phyloP scores from a whole-genome alignment of 53 echinoderm and acorn worm genomes.

The Holothuria scabra region DNA sequence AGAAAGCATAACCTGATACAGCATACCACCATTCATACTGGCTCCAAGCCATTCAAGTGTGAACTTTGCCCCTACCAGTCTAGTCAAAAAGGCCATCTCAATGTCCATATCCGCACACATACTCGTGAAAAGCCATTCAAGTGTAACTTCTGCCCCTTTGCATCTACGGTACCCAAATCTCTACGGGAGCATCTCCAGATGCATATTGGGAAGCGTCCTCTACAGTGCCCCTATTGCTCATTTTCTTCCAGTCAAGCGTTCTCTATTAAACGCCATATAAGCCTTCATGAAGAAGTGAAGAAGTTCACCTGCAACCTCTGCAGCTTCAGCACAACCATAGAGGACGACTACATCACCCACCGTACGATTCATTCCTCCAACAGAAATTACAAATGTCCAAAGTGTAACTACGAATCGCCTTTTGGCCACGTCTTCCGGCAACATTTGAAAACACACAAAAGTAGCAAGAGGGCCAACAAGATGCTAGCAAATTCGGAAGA shows the following conservation, averaged over 20 bases:
- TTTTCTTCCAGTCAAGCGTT: conserved; percentile 86
- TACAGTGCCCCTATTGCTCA: conserved; percentile 84
- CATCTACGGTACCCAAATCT: conserved; percentile 88
- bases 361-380: conserved; percentile 65
- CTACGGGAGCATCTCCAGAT: conserved; percentile 82
- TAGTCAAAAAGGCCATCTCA: conserved; percentile 90
- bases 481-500: neutral
- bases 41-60: conserved; percentile 84
- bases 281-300: conserved; percentile 72
- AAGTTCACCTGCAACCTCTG: conserved; percentile 71
- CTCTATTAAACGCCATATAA: conserved; percentile 81
- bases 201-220: conserved; percentile 84
- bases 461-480: conserved; percentile 23
- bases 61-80: conserved; percentile 80
- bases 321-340: conserved; percentile 62
- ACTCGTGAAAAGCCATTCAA: conserved; percentile 86
- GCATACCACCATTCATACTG: conserved; percentile 84
- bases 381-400: conserved; percentile 58
- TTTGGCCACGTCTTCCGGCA: conserved; percentile 71
- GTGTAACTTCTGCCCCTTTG: conserved; percentile 89
- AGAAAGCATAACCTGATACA: conserved; percentile 84
- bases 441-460: conserved; percentile 65
- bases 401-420: conserved; percentile 71
- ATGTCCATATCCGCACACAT: conserved; percentile 86
- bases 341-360: conserved; percentile 70